These are phyloP conservation scores for Drosophila ironensis DNA, from an alignment of 1,140 invertebrate genomes.

Conservation along the genomic window DNA sequence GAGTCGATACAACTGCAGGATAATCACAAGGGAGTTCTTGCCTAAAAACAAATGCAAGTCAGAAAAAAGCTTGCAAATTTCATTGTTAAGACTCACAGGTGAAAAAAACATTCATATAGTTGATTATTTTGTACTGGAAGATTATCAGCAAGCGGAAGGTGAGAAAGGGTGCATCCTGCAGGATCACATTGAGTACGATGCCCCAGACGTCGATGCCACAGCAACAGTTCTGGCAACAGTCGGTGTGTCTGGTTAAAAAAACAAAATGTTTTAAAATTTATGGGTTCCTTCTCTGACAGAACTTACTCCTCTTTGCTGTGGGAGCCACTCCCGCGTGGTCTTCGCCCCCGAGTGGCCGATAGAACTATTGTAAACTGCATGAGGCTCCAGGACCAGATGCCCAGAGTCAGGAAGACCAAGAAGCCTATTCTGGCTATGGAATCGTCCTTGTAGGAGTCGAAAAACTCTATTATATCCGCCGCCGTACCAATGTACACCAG, in stretches of 20 bases:
- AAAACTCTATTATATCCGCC: slow-evolving; percentile 97
- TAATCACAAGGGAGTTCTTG: slow-evolving; percentile 92
- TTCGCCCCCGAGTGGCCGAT: slow-evolving; percentile 91
- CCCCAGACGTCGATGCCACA: slow-evolving; percentile 93
- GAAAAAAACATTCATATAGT: slow-evolving; percentile 96
- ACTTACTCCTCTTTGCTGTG: slow-evolving; percentile 69
- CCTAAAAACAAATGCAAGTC: slow-evolving; percentile 84
- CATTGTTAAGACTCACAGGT: slow-evolving; percentile 87
- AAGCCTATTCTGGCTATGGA: slow-evolving; percentile 88
- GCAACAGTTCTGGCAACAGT: slow-evolving; percentile 84
- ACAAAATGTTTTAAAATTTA: neutral
- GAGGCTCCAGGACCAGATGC: slow-evolving; percentile 94
- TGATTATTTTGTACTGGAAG: slow-evolving; percentile 92
- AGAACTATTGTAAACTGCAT: slow-evolving; percentile 95
- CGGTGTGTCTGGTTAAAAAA: slow-evolving; percentile 54
- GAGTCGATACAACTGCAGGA: slow-evolving; percentile 91
- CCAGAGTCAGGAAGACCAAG: slow-evolving; percentile 89
- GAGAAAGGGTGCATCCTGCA: slow-evolving; percentile 93
- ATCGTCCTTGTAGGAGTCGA: slow-evolving; percentile 96
- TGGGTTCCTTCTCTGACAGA: too few relatives aligned
- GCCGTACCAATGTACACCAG: slow-evolving; percentile 93
- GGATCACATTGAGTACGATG: slow-evolving; percentile 88
- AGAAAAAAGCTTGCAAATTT: accelerated
- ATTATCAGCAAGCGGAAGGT: slow-evolving; percentile 92
- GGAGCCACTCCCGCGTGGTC: slow-evolving; percentile 70